phyloP scores from a whole-genome alignment of 2,888 invertebrate species.

The Gortyna flavago region DNA sequence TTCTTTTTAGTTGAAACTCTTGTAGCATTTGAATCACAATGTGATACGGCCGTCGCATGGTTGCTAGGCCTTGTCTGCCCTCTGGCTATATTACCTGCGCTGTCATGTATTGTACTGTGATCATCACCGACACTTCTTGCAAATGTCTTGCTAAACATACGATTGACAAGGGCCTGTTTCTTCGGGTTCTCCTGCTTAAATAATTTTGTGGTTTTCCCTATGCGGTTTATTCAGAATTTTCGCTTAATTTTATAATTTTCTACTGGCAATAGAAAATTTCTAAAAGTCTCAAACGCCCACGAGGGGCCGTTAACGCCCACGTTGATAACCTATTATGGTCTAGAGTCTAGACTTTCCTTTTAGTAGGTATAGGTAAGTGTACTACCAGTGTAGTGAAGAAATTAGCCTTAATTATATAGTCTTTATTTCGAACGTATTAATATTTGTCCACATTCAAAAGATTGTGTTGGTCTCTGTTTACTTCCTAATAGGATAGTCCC shows the following conservation, averaged over 20 bases:
- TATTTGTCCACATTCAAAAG: not conserved
- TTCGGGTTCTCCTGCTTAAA: not conserved
- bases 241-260: not conserved
- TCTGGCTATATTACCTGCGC: slow-evolving; percentile 16
- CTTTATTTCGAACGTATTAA: not conserved
- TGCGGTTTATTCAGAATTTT: not conserved
- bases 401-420: not conserved
- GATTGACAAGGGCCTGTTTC: not conserved
- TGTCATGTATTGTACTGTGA: slow-evolving; percentile 3
- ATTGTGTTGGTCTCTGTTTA: slow-evolving; percentile 43
- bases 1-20: slow-evolving; percentile 6
- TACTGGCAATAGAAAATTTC: too few relatives aligned
- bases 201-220: not conserved
- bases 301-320: too few relatives aligned
- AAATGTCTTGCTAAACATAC: not conserved
- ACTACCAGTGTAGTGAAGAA: not conserved
- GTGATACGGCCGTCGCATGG: slow-evolving; percentile 2
- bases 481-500: slow-evolving; percentile 82
- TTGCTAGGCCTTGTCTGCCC: slow-evolving; percentile 26
- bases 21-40: slow-evolving; percentile 29
- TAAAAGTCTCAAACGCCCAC: too few relatives aligned
- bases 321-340: too few relatives aligned
- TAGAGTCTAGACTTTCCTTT: not conserved
- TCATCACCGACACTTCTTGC: not conserved
- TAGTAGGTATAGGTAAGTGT: not conserved